A percentile compares a stretch with the other conserved stretches of the same genome.
phyloP scores from a whole-genome alignment of 2,888 invertebrate species.

The Heliothis peltigera region DNA sequence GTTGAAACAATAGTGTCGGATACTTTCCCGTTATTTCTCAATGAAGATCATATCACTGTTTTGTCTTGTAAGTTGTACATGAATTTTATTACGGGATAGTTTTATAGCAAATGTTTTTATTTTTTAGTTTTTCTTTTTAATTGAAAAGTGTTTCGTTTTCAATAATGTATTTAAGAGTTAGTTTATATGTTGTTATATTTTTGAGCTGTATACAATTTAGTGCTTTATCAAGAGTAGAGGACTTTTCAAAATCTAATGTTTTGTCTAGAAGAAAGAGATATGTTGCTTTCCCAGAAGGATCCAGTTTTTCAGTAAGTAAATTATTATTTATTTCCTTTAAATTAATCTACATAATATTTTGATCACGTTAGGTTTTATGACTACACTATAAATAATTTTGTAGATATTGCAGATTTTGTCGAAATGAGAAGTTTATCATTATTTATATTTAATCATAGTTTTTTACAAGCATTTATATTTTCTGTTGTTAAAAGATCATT shows the following conservation, averaged over 20 bases:
- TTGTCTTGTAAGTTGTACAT: background rate
- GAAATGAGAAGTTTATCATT: too few species aligned
- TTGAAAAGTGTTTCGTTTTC: background rate
- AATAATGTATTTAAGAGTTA: constrained; percentile 52
- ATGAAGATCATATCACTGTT: constrained; percentile 31
- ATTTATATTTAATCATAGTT: too few species aligned
- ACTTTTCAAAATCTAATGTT: constrained; percentile 67
- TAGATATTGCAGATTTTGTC: too few species aligned
- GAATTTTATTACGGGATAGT: background rate
- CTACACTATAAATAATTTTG: too few species aligned
- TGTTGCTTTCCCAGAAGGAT: constrained; percentile 92
- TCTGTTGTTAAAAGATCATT: too few species aligned
- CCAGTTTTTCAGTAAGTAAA: constrained; percentile 91
- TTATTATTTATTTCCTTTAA: background rate
- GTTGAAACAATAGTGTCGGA: constrained; percentile 32
- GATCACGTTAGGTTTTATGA: too few species aligned
- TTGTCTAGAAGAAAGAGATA: constrained; percentile 91
- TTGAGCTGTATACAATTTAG: constrained; percentile 60
- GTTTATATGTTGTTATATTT: constrained; percentile 42
- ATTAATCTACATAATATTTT: background rate
- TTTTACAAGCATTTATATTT: too few species aligned
- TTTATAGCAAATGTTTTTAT: background rate
- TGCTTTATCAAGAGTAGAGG: constrained; percentile 41
- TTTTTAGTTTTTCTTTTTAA: background rate
- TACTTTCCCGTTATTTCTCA: constrained; percentile 31